These are phyloP conservation scores for Acanthiza pusilla DNA, from an alignment of 2,797 vertebrate genomes.

Conservation along the genomic window DNA sequence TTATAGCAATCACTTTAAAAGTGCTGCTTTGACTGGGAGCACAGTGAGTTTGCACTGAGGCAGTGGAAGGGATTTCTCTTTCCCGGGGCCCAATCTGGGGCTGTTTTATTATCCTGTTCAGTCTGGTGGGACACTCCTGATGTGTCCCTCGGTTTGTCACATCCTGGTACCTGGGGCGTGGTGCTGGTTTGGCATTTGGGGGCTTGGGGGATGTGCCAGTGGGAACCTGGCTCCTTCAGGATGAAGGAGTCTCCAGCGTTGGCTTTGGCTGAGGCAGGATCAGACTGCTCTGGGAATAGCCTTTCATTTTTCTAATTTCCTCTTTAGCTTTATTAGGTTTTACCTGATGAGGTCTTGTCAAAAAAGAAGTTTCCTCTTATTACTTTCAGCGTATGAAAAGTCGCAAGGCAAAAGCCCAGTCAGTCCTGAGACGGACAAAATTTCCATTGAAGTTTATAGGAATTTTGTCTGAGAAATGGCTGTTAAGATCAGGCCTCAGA, in stretches of 20 bases:
- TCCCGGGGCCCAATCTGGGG: background rate
- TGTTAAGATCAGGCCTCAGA: background rate
- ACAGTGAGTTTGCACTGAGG: conserved; percentile 9
- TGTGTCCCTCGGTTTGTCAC: background rate
- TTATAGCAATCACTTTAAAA: conserved; percentile 45
- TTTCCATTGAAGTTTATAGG: conserved; percentile 5
- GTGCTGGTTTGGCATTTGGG: background rate
- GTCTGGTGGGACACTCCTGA: background rate
- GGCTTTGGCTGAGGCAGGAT: background rate
- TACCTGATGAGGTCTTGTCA: conserved; percentile 73
- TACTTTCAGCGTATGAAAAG: conserved; percentile 24
- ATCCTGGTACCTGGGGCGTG: background rate
- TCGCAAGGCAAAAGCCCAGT: background rate
- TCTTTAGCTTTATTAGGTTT: conserved; percentile 72
- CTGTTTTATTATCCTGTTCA: accelerated
- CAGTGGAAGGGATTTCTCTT: background rate
- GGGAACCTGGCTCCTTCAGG: background rate
- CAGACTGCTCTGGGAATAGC: conserved; percentile 56
- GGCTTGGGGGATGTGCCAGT: background rate
- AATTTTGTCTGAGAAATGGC: conserved; percentile 11
- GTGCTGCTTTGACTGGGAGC: background rate
- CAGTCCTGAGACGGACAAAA: background rate
- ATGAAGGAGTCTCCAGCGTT: background rate
- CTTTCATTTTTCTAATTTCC: conserved; percentile 72
- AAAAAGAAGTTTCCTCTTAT: conserved; percentile 61